Percentiles rank a stretch among this genome's conserved stretches.
Evolutionary conservation across 2,797 vertebrate genomes (phyloP).

Genomic region (Schizopygopsis pylzovi): DNA sequence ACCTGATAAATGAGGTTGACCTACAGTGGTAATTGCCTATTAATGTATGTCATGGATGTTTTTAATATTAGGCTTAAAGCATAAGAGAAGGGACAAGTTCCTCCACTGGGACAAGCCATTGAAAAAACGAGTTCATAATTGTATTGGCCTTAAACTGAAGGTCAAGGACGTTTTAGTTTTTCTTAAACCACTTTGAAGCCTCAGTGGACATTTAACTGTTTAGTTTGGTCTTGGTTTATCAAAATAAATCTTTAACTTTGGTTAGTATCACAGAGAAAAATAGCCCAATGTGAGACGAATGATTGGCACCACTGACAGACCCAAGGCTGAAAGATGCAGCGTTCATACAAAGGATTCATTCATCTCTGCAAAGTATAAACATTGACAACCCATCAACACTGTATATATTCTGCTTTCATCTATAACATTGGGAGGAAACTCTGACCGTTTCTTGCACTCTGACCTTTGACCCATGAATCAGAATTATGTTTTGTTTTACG

Average conservation of each 20-base stretch:
- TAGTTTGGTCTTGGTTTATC: not conserved
- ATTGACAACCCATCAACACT: not conserved
- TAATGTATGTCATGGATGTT: slow-evolving; percentile 31
- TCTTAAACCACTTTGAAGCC: not conserved
- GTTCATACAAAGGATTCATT: no score
- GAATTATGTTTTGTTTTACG: not conserved
- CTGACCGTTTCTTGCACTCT: not conserved
- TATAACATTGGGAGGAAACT: not conserved
- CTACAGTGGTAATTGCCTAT: slow-evolving; percentile 39
- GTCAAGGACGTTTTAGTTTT: not conserved
- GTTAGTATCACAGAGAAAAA: not conserved
- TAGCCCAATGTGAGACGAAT: not conserved
- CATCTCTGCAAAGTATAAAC: not conserved
- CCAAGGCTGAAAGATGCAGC: not conserved
- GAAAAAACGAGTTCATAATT: not conserved
- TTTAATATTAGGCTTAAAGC: slow-evolving; percentile 24
- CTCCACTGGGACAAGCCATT: not conserved
- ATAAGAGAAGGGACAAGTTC: not conserved
- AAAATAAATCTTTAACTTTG: not conserved
- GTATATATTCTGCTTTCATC: not conserved
- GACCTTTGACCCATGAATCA: not conserved
- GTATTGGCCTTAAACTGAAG: not conserved
- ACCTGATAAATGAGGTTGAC: slow-evolving; percentile 38
- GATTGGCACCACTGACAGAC: not conserved
- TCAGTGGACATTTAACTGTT: not conserved